Evolutionary conservation across 2,797 vertebrate species (phyloP).

Genomic region (Rhinatrema bivittatum): DNA sequence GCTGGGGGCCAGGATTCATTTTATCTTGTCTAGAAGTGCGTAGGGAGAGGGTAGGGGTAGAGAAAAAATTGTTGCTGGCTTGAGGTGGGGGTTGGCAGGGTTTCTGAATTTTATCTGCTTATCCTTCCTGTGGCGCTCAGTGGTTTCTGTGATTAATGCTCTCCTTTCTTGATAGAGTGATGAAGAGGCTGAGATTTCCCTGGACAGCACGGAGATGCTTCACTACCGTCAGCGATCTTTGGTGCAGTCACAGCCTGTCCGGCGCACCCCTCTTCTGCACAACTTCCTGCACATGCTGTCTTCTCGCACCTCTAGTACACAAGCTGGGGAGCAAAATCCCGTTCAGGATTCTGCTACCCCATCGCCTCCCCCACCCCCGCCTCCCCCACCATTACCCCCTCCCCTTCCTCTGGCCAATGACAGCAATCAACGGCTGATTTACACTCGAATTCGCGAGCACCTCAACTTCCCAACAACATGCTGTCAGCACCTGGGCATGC

Average conservation of each 20-base stretch:
- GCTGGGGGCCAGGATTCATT: no score
- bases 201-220: conserved; percentile 92
- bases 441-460: conserved; percentile 71
- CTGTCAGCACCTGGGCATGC: conserved; percentile 91
- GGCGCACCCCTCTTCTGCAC: conserved; percentile 94
- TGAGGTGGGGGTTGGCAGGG: no score
- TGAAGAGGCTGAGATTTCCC: conserved; percentile 92
- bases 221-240: conserved; percentile 93
- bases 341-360: conserved; percentile 68
- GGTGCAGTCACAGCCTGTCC: conserved; percentile 88
- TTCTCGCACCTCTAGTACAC: conserved; percentile 82
- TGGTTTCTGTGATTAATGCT: no score
- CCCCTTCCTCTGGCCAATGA: conserved; percentile 69
- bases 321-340: conserved; percentile 71
- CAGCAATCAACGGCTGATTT: conserved; percentile 72
- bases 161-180: conserved; percentile 73
- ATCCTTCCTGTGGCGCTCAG: no score
- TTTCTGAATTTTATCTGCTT: no score
- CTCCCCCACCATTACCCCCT: conserved; percentile 61
- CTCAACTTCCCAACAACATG: conserved; percentile 72
- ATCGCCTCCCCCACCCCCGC: conserved; percentile 63
- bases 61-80: no score
- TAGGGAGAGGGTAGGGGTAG: no score
- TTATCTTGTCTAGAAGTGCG: no score
- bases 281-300: conserved; percentile 98